Percentiles rank a stretch among this genome's conserved stretches.
Conservation (phyloP, 2,797 vertebrate species). For the Tragopan temminckii region DNA sequence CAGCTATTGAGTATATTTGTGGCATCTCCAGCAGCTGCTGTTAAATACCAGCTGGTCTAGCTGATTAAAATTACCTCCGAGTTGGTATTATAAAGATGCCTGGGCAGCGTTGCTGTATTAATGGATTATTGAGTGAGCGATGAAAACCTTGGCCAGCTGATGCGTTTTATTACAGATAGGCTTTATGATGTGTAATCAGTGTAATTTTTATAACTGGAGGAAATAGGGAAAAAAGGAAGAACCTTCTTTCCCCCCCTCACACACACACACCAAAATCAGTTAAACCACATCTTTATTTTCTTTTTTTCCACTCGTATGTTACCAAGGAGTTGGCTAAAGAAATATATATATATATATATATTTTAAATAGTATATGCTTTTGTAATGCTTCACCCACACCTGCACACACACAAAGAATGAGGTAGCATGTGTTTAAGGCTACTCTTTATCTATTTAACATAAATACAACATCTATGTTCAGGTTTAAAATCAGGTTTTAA, state of each 20-base stretch:
- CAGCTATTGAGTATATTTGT: conserved; percentile 91
- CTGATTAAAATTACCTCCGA: conserved; percentile 92
- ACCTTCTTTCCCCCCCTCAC: conserved; percentile 57
- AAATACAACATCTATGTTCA: background rate
- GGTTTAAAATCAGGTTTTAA: conserved; percentile 39
- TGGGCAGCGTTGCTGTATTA: conserved; percentile 90
- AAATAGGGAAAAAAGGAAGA: conserved; percentile 81
- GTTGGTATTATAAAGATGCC: conserved; percentile 91
- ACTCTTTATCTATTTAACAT: conserved; percentile 28
- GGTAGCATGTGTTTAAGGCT: conserved; percentile 9
- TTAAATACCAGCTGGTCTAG: conserved; percentile 92
- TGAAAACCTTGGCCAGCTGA: conserved; percentile 92
- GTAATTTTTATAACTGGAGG: conserved; percentile 89
- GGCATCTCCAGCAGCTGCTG: conserved; percentile 90
- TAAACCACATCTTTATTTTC: conserved; percentile 69
- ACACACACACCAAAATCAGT: conserved; percentile 65
- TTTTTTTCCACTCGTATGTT: conserved; percentile 18
- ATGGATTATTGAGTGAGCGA: conserved; percentile 92
- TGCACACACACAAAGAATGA: conserved; percentile 38
- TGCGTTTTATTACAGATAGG: conserved; percentile 91
- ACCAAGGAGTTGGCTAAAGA: conserved; percentile 69
- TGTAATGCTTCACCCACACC: conserved; percentile 10
- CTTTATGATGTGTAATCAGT: conserved; percentile 91
- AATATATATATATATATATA: background rate
- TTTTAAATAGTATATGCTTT: conserved; percentile 52